A percentile compares a stretch with the other conserved stretches of the same genome.
These are phyloP conservation scores for Pollenia angustigena DNA, from an alignment of 2,888 invertebrate genomes.

Conservation along the genomic window DNA sequence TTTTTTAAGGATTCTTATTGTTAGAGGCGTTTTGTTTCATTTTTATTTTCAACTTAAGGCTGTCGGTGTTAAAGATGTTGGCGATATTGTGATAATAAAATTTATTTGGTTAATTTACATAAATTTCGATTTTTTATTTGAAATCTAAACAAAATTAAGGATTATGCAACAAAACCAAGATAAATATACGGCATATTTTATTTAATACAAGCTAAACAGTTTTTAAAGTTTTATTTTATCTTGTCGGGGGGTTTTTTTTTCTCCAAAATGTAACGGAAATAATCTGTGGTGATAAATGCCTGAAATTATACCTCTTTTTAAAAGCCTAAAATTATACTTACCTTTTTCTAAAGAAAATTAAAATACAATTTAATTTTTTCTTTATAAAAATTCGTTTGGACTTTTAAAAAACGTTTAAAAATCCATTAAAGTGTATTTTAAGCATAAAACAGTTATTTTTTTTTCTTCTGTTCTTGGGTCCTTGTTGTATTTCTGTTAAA, in stretches of 20 bases:
- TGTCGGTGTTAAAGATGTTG: conserved; percentile 61
- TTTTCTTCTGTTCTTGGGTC: conserved; percentile 2
- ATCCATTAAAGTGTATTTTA: conserved; percentile 79
- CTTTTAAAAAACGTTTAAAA: conserved; percentile 83
- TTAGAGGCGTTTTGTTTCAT: conserved; percentile 72
- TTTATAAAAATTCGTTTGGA: conserved; percentile 43
- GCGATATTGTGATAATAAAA: conserved; percentile 79
- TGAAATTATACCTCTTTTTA: conserved; percentile 57
- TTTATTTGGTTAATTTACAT: conserved; percentile 80
- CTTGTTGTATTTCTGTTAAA: conserved; percentile 66
- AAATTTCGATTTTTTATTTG: conserved; percentile 74
- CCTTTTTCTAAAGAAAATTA: conserved; percentile 25
- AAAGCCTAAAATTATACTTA: conserved; percentile 56
- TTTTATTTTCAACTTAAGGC: conserved; percentile 73
- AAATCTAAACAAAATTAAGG: conserved; percentile 72
- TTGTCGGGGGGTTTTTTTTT: not conserved
- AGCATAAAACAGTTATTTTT: conserved; percentile 52
- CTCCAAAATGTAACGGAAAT: conserved; percentile 54
- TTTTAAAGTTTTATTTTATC: conserved; percentile 43
- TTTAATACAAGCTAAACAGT: conserved; percentile 24
- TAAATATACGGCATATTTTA: not conserved
- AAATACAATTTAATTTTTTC: not conserved
- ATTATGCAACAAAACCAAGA: conserved; percentile 44
- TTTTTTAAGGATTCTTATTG: conserved; percentile 71
- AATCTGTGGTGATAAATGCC: conserved; percentile 54